Evolutionary conservation across 2,797 vertebrate species (phyloP), one percentile per base, ranked within the genome.

Genomic region (Notolepis coatsorum): DNA sequence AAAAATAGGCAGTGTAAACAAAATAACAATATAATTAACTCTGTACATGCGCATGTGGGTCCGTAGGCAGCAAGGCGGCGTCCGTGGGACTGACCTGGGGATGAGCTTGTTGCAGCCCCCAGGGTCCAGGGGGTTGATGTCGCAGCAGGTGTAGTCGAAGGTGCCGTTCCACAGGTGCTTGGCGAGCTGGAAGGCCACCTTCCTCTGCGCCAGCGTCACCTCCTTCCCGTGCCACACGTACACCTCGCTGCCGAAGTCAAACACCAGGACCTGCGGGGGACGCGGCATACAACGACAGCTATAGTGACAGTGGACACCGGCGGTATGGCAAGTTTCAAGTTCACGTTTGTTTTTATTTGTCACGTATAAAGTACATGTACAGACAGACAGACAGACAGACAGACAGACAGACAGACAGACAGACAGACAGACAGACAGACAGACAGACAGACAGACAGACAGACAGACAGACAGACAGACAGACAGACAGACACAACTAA

Each of bases 201-300:
- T 99, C 80, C 96, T 94, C 80, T 99, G 96, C 31, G 96, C 92
- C 71, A 99, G 90, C 0, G 95, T 96, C 80, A 99, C 96, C 72
- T 98, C 98, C 69, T 98, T 98, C 42, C 98, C 98, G 13, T 99
- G 97, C 98, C 98, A 99, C 42, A 99, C 97, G 0, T 99, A 99
- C 30, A 99, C 97, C 87, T 99, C 98, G 28, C 98, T 98, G 65
- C 98, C 97, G 48, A 98, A 98, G 89, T 99, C 98, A 77, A 99
- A 97, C 75, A 99, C 98, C 84, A 99, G 73, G 38, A 99, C 97
- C 98, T 99, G 88, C 55, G 53, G 65, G 3, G 9, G 1, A 18
- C 2, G n/a, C n/a, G n/a, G n/a, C n/a, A n/a, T 15, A 31, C 2
- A 9, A n/a, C 30, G 30, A 49, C 20, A 43, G 38, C 52, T n/a